Conservation (phyloP, 2,113 vertebrate species). For the Petroica traversi region DNA sequence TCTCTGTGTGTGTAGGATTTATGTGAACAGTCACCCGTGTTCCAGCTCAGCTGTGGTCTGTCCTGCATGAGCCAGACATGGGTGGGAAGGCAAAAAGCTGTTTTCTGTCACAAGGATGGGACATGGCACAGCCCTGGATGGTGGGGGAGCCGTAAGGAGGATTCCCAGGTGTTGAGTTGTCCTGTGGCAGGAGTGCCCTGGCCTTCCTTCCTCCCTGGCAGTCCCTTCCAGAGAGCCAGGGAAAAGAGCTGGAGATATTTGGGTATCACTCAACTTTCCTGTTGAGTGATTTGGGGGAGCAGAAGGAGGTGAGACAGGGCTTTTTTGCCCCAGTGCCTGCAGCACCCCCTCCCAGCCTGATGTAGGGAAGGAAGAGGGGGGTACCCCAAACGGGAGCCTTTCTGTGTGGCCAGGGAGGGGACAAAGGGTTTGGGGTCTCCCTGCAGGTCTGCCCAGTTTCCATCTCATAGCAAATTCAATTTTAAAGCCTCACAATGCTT, state of each 20-base stretch:
- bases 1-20: background rate
- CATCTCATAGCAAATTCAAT: background rate
- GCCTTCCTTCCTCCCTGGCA: background rate
- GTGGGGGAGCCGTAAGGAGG: background rate
- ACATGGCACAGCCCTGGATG: accelerated
- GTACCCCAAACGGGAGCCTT: accelerated
- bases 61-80: accelerated
- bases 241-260: background rate
- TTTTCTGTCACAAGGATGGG: background rate
- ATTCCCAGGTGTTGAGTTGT: background rate
- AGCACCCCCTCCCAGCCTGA: background rate
- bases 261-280: no score
- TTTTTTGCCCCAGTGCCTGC: background rate
- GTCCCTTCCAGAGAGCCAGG: background rate
- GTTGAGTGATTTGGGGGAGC: background rate
- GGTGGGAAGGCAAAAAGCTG: background rate
- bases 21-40: accelerated
- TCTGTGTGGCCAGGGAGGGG: background rate
- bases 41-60: background rate
- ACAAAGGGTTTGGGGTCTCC: background rate
- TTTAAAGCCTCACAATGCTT: background rate
- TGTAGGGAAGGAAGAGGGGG: accelerated
- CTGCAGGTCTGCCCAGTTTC: background rate
- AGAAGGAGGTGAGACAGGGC: background rate
- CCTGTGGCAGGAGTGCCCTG: background rate